Evolutionary conservation across 2,797 vertebrate species (phyloP).

Genomic region (Acestrorhynchus altus): DNA sequence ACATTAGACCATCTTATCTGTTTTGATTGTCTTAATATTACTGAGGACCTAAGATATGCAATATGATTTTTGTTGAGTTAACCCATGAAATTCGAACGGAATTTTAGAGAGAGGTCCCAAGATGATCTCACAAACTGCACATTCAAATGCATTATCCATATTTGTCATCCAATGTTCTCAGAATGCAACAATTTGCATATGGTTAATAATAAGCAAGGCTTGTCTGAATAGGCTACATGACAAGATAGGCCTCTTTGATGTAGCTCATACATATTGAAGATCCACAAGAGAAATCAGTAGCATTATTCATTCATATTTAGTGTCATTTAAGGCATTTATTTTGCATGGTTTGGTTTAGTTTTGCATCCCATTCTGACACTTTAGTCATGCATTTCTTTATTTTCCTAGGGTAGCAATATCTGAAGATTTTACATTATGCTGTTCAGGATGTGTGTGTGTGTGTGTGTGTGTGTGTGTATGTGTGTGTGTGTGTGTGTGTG

Average conservation of each 20-base stretch:
- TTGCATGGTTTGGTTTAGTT: conserved; percentile 24
- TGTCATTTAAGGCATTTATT: conserved; percentile 17
- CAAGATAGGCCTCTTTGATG: conserved; percentile 72
- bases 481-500: no score
- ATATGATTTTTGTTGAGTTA: neutral
- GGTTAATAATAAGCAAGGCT: conserved; percentile 65
- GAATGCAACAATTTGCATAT: conserved; percentile 74
- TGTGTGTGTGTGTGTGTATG: no score
- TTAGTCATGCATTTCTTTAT: neutral
- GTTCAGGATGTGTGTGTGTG: no score
- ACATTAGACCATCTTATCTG: neutral
- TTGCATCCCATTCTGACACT: neutral
- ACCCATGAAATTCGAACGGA: conserved; percentile 6
- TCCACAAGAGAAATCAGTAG: conserved; percentile 60
- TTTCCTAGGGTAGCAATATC: neutral
- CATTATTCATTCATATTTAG: conserved; percentile 36
- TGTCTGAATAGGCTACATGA: conserved; percentile 67
- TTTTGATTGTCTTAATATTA: conserved; percentile 13
- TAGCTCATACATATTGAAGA: conserved; percentile 79
- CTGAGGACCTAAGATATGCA: neutral
- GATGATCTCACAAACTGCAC: conserved; percentile 37
- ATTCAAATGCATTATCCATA: conserved; percentile 47
- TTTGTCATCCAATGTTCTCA: conserved; percentile 66
- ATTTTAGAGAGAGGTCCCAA: conserved; percentile 38
- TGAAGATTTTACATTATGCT: neutral